Percentiles rank a stretch among this genome's conserved stretches.
These are phyloP conservation scores for Drepanosiphum platanoidis DNA, from an alignment of 2,888 invertebrate genomes.

Conservation along the genomic window DNA sequence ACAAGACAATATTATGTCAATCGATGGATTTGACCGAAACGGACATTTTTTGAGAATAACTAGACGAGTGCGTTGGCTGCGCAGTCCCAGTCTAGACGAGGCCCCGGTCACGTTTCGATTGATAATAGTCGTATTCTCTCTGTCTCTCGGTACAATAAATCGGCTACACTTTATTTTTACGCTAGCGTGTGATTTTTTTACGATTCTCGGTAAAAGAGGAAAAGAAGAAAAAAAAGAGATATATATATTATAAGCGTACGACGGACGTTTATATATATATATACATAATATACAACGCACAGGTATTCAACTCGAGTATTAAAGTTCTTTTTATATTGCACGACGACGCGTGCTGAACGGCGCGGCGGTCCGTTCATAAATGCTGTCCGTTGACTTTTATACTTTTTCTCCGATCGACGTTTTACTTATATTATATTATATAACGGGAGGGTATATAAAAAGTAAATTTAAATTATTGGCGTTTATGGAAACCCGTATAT, in stretches of 20 bases:
- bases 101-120: too few relatives aligned
- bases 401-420: neutral
- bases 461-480: neutral
- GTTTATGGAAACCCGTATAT: neutral
- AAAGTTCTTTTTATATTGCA: neutral
- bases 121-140: too few relatives aligned
- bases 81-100: too few relatives aligned
- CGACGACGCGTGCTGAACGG: neutral
- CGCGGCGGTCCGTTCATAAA: neutral
- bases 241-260: neutral
- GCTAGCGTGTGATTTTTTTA: too few relatives aligned
- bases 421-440: neutral
- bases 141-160: too few relatives aligned
- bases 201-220: neutral
- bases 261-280: neutral
- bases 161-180: too few relatives aligned
- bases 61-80: too few relatives aligned
- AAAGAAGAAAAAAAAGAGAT: neutral
- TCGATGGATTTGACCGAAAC: neutral
- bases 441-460: neutral
- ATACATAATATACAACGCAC: neutral
- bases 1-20: too few relatives aligned
- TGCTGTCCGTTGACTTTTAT: neutral
- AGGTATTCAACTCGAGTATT: neutral
- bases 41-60: neutral